These are phyloP conservation scores for Stenchaetothrips biformis DNA, from an alignment of 2,888 invertebrate genomes.

Conservation along the genomic window DNA sequence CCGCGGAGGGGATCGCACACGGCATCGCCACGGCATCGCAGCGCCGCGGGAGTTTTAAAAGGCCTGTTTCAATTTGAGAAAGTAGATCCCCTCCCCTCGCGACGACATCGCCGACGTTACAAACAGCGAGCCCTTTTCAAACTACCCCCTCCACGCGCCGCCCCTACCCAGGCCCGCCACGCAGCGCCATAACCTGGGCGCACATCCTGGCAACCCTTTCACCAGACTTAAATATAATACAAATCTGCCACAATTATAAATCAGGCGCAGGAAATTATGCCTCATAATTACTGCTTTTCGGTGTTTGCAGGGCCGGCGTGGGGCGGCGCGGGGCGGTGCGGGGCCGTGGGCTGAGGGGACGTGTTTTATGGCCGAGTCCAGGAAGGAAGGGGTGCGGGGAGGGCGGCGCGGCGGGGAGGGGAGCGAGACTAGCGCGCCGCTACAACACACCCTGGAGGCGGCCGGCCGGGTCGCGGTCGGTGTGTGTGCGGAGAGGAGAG, in stretches of 20 bases:
- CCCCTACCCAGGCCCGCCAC: background rate
- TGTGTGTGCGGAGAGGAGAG: background rate
- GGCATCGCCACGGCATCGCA: background rate
- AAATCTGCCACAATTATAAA: constrained; percentile 14
- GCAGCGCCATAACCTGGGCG: constrained; percentile 8
- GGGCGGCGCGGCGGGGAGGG: background rate
- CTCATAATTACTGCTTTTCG: constrained; percentile 23
- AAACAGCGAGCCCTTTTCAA: background rate
- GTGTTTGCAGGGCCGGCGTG: background rate
- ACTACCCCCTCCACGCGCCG: background rate
- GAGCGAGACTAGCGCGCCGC: background rate
- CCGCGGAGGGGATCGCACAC: background rate
- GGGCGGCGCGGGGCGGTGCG: background rate
- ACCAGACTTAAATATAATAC: constrained; percentile 25
- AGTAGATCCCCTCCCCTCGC: background rate
- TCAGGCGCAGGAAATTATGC: constrained; percentile 23
- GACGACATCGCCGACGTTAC: background rate
- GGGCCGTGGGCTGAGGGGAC: background rate
- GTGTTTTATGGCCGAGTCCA: constrained; percentile 15
- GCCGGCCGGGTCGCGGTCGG: background rate
- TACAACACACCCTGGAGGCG: background rate
- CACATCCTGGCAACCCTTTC: constrained; percentile 20
- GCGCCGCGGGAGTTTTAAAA: constrained; percentile 7
- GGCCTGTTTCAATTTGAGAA: background rate
- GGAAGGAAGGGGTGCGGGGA: constrained; percentile 6